A percentile compares a stretch with the other conserved stretches of the same genome.
These are phyloP conservation scores for Eilema depressum DNA, from an alignment of 2,888 invertebrate genomes.

Conservation along the genomic window DNA sequence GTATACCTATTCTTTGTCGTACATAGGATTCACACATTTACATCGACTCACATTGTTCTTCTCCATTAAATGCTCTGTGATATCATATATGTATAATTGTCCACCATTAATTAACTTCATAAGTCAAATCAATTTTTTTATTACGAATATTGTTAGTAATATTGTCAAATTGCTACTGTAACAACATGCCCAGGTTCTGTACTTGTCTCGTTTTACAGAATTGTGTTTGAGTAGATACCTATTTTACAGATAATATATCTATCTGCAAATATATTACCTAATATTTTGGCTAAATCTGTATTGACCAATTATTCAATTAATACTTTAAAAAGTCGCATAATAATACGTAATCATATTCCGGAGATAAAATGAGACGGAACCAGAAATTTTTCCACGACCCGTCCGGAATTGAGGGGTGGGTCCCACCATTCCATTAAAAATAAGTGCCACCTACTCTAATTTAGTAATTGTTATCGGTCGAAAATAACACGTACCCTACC, in stretches of 20 bases:
- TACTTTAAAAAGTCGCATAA: slow-evolving; percentile 10
- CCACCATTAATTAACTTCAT: background rate
- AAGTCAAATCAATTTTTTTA: background rate
- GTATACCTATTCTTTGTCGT: too few species aligned
- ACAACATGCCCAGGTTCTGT: too few species aligned
- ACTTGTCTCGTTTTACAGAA: background rate
- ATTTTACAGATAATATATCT: background rate
- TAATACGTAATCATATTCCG: background rate
- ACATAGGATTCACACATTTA: too few species aligned
- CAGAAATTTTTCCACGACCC: slow-evolving; percentile 21
- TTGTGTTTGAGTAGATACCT: too few species aligned
- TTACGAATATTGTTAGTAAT: background rate
- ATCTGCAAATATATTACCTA: too few species aligned
- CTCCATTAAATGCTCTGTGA: too few species aligned
- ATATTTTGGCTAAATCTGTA: background rate
- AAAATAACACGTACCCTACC: slow-evolving; percentile 13
- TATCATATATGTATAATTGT: background rate
- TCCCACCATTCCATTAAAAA: slow-evolving; percentile 37
- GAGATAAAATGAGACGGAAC: background rate
- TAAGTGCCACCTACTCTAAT: slow-evolving; percentile 39
- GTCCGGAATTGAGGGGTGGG: slow-evolving; percentile 14
- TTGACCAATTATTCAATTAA: background rate
- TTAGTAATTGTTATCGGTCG: slow-evolving; percentile 27
- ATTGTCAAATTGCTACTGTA: too few species aligned
- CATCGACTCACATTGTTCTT: background rate